Evolutionary conservation across 2,797 vertebrate genomes (phyloP), one percentile per base, ranked within the genome.

Genomic region (Sebastes taczanowskii): DNA sequence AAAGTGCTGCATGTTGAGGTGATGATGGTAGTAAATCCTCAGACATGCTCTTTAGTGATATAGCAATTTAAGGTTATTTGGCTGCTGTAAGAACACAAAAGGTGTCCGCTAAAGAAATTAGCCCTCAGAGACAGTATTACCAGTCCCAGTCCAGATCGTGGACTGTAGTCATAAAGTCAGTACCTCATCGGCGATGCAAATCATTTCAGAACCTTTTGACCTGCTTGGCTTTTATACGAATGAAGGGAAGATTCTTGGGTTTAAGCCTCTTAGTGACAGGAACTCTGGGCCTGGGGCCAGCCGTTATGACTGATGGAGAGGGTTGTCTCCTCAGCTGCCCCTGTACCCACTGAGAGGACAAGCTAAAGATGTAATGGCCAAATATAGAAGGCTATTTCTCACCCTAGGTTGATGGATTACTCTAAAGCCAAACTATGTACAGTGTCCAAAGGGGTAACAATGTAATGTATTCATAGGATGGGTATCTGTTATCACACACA

Each of bases 381-480:
- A 97, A 97, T 97, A 97, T 98, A 98, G 97, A 96, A 97, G 93
- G 94, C 94, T 97, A 97, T 98, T 98, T 97, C 96, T 97, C 97
- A 97, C 97, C 95, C 96, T 91, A 63, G 88, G 91, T 92, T 97
- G 96, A 96, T 97, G 96, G 96, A 97, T 97, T 97, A 96, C 93
- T 83, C 90, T 84, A 92, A 96, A 97, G 95, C 94, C 95, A 97
- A 97, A 96, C 95, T 96, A 96, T 97, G 95, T 92, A 90, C 94
- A 83, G 86, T 82, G 89, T 89, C 89, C 89, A 93, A 88, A 92
- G 91, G 84, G 86, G 90, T 91, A 94, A 89, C 91, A 92, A 92
- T 94, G 89, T 78, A 90, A 74, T 68, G 68, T 91, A 89, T 85
- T 91, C 90, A 86, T 82, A 75, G 83, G 66, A 64, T 25, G 77